phyloP scores from a whole-genome alignment of 2,888 invertebrate genomes.

The Netelia fuscicornis region DNA sequence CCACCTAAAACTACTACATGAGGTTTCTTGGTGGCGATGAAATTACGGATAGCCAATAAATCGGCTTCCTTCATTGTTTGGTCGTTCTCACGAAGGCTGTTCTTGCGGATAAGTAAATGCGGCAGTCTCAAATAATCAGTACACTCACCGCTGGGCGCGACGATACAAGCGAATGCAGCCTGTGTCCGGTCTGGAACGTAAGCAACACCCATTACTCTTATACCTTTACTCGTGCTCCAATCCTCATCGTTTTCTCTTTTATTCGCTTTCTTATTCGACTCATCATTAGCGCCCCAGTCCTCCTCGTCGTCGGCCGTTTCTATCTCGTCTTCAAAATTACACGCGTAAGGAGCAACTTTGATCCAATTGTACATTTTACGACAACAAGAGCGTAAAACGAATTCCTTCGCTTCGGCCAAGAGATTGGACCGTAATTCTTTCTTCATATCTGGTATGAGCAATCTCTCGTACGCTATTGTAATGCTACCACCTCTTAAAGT shows the following conservation, averaged over 20 bases:
- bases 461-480: constrained; percentile 89
- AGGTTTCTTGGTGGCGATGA: constrained; percentile 94
- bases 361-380: constrained; percentile 95
- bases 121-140: constrained; percentile 95
- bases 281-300: constrained; percentile 27
- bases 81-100: constrained; percentile 88
- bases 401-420: constrained; percentile 93
- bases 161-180: constrained; percentile 93
- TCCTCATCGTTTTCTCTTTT: constrained; percentile 96
- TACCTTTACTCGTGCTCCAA: constrained; percentile 93
- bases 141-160: constrained; percentile 95
- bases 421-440: constrained; percentile 93
- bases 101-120: constrained; percentile 92
- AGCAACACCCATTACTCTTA: constrained; percentile 93
- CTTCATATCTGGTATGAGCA: constrained; percentile 93
- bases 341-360: constrained; percentile 92
- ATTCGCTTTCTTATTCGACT: constrained; percentile 72
- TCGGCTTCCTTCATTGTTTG: constrained; percentile 88
- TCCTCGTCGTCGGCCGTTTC: constrained; percentile 17
- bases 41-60: constrained; percentile 89
- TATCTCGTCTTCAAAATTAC: constrained; percentile 82
- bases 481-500: constrained; percentile 93
- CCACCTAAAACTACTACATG: constrained; percentile 96
- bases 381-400: constrained; percentile 92
- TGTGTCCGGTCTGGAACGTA: constrained; percentile 93